Evolutionary conservation across 2,888 invertebrate species (phyloP), one percentile per base, ranked within the genome.

Genomic region (Ichneumoninae sp.): DNA sequence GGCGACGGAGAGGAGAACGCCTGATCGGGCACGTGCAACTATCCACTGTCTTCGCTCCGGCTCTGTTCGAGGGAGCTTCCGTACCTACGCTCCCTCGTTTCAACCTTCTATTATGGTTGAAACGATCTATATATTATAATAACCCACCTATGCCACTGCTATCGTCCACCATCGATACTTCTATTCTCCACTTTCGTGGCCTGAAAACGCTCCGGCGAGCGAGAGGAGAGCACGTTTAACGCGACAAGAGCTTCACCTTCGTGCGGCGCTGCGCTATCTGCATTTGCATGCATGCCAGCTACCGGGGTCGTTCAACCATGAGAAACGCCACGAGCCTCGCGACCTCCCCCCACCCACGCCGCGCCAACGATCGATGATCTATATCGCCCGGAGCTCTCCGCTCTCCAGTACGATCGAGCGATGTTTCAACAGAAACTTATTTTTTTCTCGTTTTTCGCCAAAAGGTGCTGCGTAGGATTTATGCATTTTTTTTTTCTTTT

Each of bases 221-320:
- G 33, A 40, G 36, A 40, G 47, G 19, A 26, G 33, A 10, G 50
- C 77, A 68, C 80, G 76, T 80, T 74, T 52, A 60, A 54, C 52
- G 72, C 77, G 80, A 80, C 72, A 77, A 80, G 80, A 77, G 69
- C 80, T 74, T 65, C 68, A 80, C 44, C 60, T 74, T 69, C 66
- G 72, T 74, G 44, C 60, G 65, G 71, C 71, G 60, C 54, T 79
- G 40, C 33, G 50, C 44, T 33, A 74, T 74, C 77, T 69, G 77
- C 65, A 84, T 84, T 84, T 81, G 80, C 84, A 80, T 84, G 80
- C 80, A 84, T 65, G 72, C 80, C 26, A 66, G 62, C 60, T 10
- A 70, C 13, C 74, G 84, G 77, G 70, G 60, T 78, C 80, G 77
- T 84, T 83, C 50, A 83, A 83, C 83, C 68, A 68, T 19, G 80